Percentiles rank a stretch among this genome's conserved stretches.
These are phyloP conservation scores for Nansenia antarctica DNA, from an alignment of 2,113 vertebrate genomes.

Conservation along the genomic window DNA sequence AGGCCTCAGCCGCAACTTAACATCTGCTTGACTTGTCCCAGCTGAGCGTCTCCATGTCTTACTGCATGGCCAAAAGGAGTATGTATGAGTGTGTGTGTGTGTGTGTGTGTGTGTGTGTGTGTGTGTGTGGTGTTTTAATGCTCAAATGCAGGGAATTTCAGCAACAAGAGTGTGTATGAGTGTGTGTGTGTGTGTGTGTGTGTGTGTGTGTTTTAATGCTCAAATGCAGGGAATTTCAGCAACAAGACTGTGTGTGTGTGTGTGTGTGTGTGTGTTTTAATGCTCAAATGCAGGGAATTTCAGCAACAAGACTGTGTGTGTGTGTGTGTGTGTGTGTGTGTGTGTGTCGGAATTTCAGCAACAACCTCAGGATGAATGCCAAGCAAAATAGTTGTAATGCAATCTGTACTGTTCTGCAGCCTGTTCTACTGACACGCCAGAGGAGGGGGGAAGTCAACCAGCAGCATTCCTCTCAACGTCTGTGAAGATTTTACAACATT, in stretches of 20 bases:
- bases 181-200: conserved; percentile 3
- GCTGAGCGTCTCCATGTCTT: conserved; percentile 26
- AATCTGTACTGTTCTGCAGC: background rate
- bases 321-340: background rate
- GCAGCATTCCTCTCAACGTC: conserved; percentile 21
- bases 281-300: background rate
- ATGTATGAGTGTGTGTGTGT: background rate
- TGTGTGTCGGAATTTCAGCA: conserved; percentile 7
- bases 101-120: conserved; percentile 2
- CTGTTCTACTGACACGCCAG: conserved; percentile 1
- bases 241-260: background rate
- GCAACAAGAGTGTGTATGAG: background rate
- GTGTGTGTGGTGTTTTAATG: conserved; percentile 14
- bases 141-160: background rate
- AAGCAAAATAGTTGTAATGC: conserved; percentile 24
- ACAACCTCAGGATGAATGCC: conserved; percentile 13
- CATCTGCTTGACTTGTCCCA: conserved; percentile 53
- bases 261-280: background rate
- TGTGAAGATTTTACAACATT: background rate
- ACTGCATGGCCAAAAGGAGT: background rate
- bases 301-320: background rate
- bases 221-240: background rate
- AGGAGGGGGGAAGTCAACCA: conserved; percentile 2
- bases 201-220: conserved; percentile 15
- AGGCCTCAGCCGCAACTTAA: conserved; percentile 6